Conservation (phyloP, 2,113 vertebrate species). For the Cyphomyrus plagiostoma region DNA sequence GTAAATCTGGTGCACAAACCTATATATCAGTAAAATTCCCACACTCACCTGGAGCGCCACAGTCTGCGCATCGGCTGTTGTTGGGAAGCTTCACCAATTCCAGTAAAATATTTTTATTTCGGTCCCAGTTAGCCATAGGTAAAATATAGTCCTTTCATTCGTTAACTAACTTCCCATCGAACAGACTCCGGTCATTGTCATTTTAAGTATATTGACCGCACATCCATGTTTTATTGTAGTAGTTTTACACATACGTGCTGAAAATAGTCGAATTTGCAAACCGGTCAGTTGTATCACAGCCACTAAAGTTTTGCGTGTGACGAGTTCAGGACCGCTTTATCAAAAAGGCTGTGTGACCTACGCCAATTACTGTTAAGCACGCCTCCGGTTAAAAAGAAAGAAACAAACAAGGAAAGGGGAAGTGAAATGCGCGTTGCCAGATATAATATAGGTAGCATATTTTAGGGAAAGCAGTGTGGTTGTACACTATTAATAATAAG, state of each 20-base stretch:
- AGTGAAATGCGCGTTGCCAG: slow-evolving; percentile 43
- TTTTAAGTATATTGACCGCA: neutral
- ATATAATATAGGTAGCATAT: neutral
- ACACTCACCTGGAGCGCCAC: slow-evolving; percentile 66
- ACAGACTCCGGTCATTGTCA: slow-evolving; percentile 23
- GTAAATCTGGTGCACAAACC: neutral
- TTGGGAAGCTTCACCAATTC: slow-evolving; percentile 61
- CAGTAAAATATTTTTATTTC: slow-evolving; percentile 69
- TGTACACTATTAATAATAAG: neutral
- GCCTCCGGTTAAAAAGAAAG: slow-evolving; percentile 36
- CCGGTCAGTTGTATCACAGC: neutral
- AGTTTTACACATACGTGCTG: neutral
- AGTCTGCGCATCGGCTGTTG: slow-evolving; percentile 75
- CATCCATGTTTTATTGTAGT: neutral
- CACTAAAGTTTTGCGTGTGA: neutral
- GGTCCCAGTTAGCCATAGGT: slow-evolving; percentile 61
- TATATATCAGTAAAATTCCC: neutral
- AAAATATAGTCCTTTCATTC: slow-evolving; percentile 15
- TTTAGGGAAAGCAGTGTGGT: neutral
- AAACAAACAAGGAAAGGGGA: slow-evolving; percentile 52
- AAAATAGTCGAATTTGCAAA: neutral
- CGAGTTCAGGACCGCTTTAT: neutral
- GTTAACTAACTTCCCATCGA: slow-evolving; percentile 22
- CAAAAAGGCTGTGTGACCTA: slow-evolving; percentile 9
- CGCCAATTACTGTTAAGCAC: slow-evolving; percentile 47